A percentile compares a stretch with the other conserved stretches of the same genome.
Conservation (phyloP, 2,113 vertebrate species). For the Oceanodroma tethys region DNA sequence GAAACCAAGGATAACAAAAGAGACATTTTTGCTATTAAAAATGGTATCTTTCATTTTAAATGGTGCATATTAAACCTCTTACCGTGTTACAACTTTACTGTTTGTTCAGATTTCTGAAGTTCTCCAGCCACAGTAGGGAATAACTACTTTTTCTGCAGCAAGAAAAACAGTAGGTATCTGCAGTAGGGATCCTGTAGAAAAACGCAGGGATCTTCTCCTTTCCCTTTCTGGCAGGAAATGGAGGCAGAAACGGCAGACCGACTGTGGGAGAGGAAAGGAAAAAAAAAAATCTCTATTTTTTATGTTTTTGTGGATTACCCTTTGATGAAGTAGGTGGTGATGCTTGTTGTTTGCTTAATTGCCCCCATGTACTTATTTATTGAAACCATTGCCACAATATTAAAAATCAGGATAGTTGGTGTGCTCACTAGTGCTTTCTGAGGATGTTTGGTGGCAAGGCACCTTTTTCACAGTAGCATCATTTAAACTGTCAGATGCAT, state of each 20-base stretch:
- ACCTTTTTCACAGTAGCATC: background rate
- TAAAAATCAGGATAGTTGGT: background rate
- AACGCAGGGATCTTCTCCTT: background rate
- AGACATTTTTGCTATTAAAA: background rate
- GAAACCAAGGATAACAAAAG: background rate
- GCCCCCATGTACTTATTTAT: background rate
- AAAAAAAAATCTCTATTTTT: background rate
- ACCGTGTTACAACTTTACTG: background rate
- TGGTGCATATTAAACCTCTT: background rate
- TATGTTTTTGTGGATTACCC: background rate
- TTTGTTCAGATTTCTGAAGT: background rate
- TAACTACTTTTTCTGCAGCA: background rate
- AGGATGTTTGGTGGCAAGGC: background rate
- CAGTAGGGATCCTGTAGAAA: background rate
- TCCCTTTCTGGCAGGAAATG: background rate
- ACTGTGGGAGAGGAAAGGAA: accelerated
- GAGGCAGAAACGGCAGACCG: background rate
- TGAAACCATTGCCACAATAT: background rate
- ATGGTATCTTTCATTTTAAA: background rate
- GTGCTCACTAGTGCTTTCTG: background rate
- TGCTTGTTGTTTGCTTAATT: background rate
- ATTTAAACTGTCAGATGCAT: background rate
- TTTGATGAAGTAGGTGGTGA: background rate
- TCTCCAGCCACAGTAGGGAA: background rate
- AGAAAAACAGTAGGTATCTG: background rate